Evolutionary conservation across 2,113 vertebrate species (phyloP).

Genomic region (Pampusana beccarii): DNA sequence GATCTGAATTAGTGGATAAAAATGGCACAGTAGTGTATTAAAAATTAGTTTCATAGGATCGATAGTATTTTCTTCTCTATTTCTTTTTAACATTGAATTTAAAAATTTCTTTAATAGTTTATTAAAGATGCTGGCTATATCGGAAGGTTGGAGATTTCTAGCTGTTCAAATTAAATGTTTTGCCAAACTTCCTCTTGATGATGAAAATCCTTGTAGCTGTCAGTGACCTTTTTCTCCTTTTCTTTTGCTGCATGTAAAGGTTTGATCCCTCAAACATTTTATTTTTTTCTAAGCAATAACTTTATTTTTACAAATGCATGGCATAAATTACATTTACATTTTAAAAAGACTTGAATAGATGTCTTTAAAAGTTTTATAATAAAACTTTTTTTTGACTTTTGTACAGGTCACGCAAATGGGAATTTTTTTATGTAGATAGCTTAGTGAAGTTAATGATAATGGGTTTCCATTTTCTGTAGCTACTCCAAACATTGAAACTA

Average conservation of each 20-base stretch:
- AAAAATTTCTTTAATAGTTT: not conserved
- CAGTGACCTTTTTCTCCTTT: not conserved
- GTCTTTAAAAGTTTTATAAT: not conserved
- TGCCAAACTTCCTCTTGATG: not conserved
- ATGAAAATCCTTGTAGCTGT: not conserved
- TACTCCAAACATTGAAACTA: not conserved
- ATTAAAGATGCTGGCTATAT: not conserved
- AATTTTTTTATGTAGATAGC: not conserved
- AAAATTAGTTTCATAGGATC: not conserved
- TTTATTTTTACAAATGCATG: not conserved
- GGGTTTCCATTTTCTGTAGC: not conserved
- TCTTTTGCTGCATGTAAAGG: not conserved
- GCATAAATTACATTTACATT: not conserved
- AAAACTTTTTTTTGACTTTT: not conserved
- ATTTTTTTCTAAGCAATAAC: not conserved
- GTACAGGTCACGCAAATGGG: not conserved
- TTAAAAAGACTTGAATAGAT: not conserved
- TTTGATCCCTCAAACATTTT: not conserved
- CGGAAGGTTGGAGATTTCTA: not conserved
- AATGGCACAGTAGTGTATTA: not conserved
- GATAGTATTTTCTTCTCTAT: not conserved
- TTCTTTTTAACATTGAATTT: not conserved
- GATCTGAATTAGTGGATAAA: not conserved
- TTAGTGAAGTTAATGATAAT: not conserved
- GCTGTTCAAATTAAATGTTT: not conserved